Evolutionary conservation across 2,797 vertebrate genomes (phyloP).

Genomic region (Melanotaenia maccullochi): DNA sequence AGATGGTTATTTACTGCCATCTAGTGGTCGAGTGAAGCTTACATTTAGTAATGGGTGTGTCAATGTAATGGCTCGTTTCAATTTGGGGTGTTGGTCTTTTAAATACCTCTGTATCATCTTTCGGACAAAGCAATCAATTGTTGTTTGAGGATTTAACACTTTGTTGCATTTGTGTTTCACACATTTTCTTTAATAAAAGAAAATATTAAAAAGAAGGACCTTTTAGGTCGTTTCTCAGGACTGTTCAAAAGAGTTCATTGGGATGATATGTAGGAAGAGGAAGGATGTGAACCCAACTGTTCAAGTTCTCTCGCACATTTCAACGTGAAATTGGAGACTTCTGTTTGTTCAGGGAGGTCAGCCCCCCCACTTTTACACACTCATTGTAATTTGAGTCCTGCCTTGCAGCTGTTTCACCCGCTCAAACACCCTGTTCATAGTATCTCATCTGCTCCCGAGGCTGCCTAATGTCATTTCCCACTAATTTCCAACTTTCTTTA

Average conservation of each 20-base stretch:
- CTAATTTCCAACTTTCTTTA: conserved; percentile 27
- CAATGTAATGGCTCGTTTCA: conserved; percentile 12
- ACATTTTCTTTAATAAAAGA: background rate
- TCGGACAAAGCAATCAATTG: background rate
- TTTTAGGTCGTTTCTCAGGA: background rate
- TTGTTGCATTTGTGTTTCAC: background rate
- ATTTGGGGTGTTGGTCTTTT: conserved; percentile 6
- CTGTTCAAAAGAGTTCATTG: conserved; percentile 16
- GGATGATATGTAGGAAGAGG: conserved; percentile 34
- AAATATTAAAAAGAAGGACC: background rate
- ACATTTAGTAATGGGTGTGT: conserved; percentile 53
- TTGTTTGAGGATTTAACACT: background rate
- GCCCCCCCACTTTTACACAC: background rate
- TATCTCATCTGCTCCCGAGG: conserved; percentile 57
- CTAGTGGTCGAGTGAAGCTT: conserved; percentile 58
- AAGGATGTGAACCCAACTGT: conserved; percentile 38
- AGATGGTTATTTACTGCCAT: conserved; percentile 71
- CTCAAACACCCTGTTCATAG: conserved; percentile 46
- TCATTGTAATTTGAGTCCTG: conserved; percentile 59
- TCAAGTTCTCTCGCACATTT: conserved; percentile 27
- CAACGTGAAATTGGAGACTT: conserved; percentile 48
- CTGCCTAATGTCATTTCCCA: conserved; percentile 67
- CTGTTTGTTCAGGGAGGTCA: conserved; percentile 50
- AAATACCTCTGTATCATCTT: background rate
- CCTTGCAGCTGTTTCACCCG: conserved; percentile 69